Evolutionary conservation across 2,113 vertebrate species (phyloP).

Genomic region (Menidia beryllina): DNA sequence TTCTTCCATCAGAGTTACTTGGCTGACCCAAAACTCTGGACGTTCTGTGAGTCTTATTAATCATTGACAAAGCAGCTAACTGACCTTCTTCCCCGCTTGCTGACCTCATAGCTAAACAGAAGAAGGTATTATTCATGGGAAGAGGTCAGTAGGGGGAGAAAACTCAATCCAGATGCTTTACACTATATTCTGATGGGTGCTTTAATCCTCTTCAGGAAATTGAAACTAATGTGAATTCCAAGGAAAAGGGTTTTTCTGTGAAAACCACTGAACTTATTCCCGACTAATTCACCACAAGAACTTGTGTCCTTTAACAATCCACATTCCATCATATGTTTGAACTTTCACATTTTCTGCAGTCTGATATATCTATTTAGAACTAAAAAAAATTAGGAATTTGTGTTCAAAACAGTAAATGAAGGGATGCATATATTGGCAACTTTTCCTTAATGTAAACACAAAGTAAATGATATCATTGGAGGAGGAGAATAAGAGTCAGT

Average conservation of each 20-base stretch:
- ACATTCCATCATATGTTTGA: not conserved
- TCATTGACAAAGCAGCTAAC: slow-evolving; percentile 49
- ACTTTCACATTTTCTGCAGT: not conserved
- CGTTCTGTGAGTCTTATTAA: slow-evolving; percentile 53
- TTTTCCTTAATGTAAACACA: slow-evolving; percentile 2
- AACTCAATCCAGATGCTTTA: slow-evolving; percentile 73
- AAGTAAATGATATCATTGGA: not conserved
- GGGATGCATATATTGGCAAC: not conserved
- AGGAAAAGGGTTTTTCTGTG: slow-evolving; percentile 29
- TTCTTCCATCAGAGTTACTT: not conserved
- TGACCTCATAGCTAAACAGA: slow-evolving; percentile 48
- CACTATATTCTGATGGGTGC: slow-evolving; percentile 26
- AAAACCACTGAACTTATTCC: slow-evolving; percentile 29
- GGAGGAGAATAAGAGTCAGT: not conserved
- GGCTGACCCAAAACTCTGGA: slow-evolving; percentile 23
- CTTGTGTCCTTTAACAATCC: slow-evolving; percentile 19
- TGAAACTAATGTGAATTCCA: slow-evolving; percentile 47
- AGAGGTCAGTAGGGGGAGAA: slow-evolving; percentile 65
- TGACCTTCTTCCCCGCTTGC: slow-evolving; percentile 35
- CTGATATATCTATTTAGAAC: not conserved
- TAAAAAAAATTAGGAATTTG: not conserved
- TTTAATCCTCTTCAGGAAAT: slow-evolving; percentile 67
- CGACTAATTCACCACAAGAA: slow-evolving; percentile 14
- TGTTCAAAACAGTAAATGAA: not conserved
- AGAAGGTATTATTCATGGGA: slow-evolving; percentile 55